These are phyloP conservation scores for Elaphurus davidianus DNA, from an alignment of 2,113 vertebrate species.

Conservation along the genomic window DNA sequence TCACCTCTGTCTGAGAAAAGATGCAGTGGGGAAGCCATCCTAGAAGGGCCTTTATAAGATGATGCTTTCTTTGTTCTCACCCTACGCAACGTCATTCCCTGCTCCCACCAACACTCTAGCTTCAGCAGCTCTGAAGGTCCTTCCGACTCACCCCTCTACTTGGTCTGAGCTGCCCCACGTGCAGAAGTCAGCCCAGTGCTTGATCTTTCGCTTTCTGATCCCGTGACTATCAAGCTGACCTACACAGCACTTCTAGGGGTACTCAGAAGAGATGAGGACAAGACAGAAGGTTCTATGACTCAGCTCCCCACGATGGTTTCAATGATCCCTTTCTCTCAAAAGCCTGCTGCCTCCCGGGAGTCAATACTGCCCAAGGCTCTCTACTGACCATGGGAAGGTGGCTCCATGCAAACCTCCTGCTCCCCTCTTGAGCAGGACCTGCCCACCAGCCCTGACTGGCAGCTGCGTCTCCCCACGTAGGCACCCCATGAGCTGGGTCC, in stretches of 20 bases:
- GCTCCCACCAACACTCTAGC: background rate
- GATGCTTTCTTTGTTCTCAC: background rate
- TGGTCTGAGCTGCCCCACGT: background rate
- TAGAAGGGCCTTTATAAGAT: background rate
- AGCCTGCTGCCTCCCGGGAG: background rate
- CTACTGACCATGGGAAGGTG: background rate
- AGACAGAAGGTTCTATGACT: background rate
- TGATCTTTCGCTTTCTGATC: background rate
- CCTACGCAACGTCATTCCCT: background rate
- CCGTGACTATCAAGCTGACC: background rate
- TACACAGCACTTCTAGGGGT: background rate
- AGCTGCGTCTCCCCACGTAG: fast-evolving
- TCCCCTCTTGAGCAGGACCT: background rate
- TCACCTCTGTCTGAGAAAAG: background rate
- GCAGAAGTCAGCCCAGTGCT: background rate
- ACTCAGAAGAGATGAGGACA: background rate
- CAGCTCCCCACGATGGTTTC: background rate
- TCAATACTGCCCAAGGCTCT: background rate
- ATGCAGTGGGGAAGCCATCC: background rate
- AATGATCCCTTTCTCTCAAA: background rate
- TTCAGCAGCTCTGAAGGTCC: background rate
- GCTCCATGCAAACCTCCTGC: background rate
- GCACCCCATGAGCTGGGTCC: background rate
- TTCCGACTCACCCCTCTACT: background rate
- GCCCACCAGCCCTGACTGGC: background rate